Conservation (phyloP, 2,888 invertebrate species). For the Agrochola lota region DNA sequence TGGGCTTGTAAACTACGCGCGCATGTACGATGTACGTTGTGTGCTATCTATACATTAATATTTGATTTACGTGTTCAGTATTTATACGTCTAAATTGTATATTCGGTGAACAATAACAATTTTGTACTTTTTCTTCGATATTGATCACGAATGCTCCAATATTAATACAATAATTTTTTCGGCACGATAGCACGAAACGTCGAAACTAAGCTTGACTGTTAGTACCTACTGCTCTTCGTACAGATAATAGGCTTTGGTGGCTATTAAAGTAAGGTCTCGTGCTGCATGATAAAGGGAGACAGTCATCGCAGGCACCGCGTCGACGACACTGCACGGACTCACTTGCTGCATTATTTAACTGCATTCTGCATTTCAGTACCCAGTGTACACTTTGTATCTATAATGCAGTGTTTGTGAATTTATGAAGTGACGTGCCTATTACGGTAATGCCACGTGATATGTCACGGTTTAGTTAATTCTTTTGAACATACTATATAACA, state of each 20-base stretch:
- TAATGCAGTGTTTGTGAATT: conserved; percentile 51
- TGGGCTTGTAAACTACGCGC: conserved; percentile 36
- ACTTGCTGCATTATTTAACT: conserved; percentile 76
- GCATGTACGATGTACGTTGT: conserved; percentile 30
- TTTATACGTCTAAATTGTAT: conserved; percentile 38
- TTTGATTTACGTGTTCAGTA: conserved; percentile 56
- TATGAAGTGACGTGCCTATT: conserved; percentile 48
- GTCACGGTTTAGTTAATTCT: conserved; percentile 24
- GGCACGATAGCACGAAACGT: conserved; percentile 44
- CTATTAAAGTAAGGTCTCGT: conserved; percentile 66
- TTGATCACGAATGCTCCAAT: conserved; percentile 53
- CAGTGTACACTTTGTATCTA: conserved; percentile 47
- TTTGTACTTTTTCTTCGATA: conserved; percentile 53
- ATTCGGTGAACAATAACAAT: conserved; percentile 48
- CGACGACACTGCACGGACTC: conserved; percentile 56
- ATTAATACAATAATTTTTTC: conserved; percentile 54
- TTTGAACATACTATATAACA: conserved; percentile 32
- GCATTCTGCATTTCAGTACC: conserved; percentile 69
- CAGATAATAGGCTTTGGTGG: conserved; percentile 46
- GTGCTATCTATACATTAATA: conserved; percentile 56
- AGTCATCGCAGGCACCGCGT: conserved; percentile 51
- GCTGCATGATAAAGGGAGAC: conserved; percentile 70
- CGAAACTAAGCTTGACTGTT: conserved; percentile 41
- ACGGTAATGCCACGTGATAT: conserved; percentile 22
- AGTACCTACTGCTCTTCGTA: conserved; percentile 10